Evolutionary conservation across 2,113 vertebrate genomes (phyloP), one percentile per base, ranked within the genome.

Genomic region (Amia ocellicauda): DNA sequence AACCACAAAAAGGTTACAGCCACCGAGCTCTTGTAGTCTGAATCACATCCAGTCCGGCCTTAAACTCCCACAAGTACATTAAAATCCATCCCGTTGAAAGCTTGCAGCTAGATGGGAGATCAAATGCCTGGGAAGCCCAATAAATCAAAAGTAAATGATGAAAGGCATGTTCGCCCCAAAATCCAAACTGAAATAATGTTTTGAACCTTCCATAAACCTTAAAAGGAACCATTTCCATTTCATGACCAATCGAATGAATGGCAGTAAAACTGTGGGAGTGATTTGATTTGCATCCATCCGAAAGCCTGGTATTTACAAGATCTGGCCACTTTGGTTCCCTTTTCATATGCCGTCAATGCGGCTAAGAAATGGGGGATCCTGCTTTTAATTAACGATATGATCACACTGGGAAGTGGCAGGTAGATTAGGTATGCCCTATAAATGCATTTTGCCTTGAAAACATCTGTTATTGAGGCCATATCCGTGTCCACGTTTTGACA

Each of bases 121-220:
- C 36, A 13, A 42, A 58, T 20, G 20, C 31, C 1, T 20, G n/a
- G 56, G 19, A 58, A 8, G 14, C 29, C 36, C 22, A 41, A 58
- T 58, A 58, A 58, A 58, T 58, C 56, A 20, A 24, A 7, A 22
- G 16, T 41, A 42, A 24, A 41, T 23, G 31, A 65, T 64, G 10
- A 17, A 26, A 59, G 40, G 31, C 57, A 36, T 7, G 5, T 19
- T 17, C 16, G 17, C 55, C 55, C 7, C 8, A 57, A 57, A 36
- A 4, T 17, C 3, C 10, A 41, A 4, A 10, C 4, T 45, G 36
- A 17, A 27, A 47, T 17, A 17, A 11, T 20, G 9, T 13, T 28
- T 19, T n/a, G 3, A 27, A 4, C 58, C 41, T 17, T 23, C 5
- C 10, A 16, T 47, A 47, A 47, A 47, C 13, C 42, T 24, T 42